A percentile compares a stretch with the other conserved stretches of the same genome.
These are phyloP conservation scores for Semotilus atromaculatus DNA, from an alignment of 2,797 vertebrate genomes.

Conservation along the genomic window DNA sequence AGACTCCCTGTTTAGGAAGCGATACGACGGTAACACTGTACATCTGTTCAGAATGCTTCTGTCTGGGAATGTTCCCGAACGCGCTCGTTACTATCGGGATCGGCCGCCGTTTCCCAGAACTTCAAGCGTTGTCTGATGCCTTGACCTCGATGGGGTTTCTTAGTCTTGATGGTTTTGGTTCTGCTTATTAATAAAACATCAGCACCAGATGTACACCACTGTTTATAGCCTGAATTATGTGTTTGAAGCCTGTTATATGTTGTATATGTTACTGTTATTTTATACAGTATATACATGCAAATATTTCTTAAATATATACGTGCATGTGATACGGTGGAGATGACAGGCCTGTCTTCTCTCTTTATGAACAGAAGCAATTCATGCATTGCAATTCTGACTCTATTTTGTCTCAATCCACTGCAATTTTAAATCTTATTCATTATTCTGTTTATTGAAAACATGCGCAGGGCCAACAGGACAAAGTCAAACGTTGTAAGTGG, in stretches of 20 bases:
- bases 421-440: neutral
- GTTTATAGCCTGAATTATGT: slow-evolving; percentile 17
- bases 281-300: too few relatives aligned
- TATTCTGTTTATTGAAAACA: neutral
- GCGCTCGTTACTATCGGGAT: neutral
- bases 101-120: neutral
- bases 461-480: neutral
- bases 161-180: slow-evolving; percentile 8
- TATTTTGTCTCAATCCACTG: neutral
- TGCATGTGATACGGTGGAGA: slow-evolving; percentile 37
- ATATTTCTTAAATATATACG: too few relatives aligned
- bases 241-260: neutral
- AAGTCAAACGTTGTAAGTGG: neutral
- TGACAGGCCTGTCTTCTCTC: slow-evolving; percentile 57
- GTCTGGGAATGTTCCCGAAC: slow-evolving; percentile 31
- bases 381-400: neutral
- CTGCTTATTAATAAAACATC: slow-evolving; percentile 1
- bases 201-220: neutral
- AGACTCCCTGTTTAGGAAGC: slow-evolving; percentile 58
- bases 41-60: slow-evolving; percentile 32
- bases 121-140: neutral
- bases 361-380: slow-evolving; percentile 45
- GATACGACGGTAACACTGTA: slow-evolving; percentile 8
- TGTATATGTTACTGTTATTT: too few relatives aligned
- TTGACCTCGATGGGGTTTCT: neutral